Base-by-base conservation (phyloP, 2,888 invertebrate genomes). In the Lepidocyrtinus sp. region DNA sequence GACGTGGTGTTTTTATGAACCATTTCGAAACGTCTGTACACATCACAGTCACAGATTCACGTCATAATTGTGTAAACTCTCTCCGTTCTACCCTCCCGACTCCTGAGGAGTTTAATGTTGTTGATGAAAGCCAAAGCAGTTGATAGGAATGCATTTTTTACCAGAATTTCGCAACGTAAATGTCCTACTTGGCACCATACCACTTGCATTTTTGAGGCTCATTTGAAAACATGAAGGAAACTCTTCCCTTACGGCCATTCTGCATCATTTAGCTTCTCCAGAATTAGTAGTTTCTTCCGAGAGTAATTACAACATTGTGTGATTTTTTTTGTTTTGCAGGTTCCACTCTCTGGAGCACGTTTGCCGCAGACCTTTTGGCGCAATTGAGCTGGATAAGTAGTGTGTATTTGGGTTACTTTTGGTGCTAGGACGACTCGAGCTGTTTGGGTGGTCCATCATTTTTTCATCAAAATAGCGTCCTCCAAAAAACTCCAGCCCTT, bases 351-450 rank as follows among this genome's bases (percentile, higher is more conserved):
- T 50, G 2, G 5, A 50, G 12, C 75, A 75, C 64, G 50, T 68
- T 46, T 46, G 21, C 75, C 75, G 75, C 75, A 75, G 68, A 61
- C 75, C 75, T 68, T 22, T 68, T 75, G 75, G 75, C 75, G 68
- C 75, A 75, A n/a, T n/a, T n/a, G n/a, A n/a, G n/a, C n/a, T n/a
- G n/a, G n/a, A n/a, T n/a, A n/a, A n/a, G n/a, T n/a, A n/a, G n/a
- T n/a, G n/a, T n/a, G n/a, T n/a, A n/a, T n/a, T n/a, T n/a, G n/a
- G n/a, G 45, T 68, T 75, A 68, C 45, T 75, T n/a, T 27, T 74
- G 19, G 27, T 59, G 27, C 59, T 62, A 62, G 62, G 25, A 1
- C n/a, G 15, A 5, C 12, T n/a, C 68, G 22, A 1, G 22, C n/a
- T 68, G n/a, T n/a, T n/a, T n/a, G n/a, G n/a, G n/a, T n/a, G n/a